These are phyloP conservation scores for Macrosiphum euphorbiae DNA, from an alignment of 2,888 invertebrate genomes.

Conservation along the genomic window DNA sequence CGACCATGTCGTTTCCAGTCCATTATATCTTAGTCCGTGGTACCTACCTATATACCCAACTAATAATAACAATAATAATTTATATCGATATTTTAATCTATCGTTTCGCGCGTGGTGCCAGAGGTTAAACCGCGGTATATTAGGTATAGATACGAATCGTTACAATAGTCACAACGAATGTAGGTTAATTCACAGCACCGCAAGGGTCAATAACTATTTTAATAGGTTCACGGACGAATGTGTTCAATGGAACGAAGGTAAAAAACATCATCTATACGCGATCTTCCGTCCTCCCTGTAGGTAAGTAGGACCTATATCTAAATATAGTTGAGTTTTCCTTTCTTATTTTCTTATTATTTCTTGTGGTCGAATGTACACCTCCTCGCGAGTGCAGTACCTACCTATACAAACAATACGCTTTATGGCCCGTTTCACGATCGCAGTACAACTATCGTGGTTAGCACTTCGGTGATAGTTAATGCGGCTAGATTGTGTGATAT, in stretches of 20 bases:
- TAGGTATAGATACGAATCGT: conserved; percentile 18
- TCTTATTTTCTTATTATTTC: neutral
- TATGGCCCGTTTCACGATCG: too few species aligned
- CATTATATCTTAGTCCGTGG: too few species aligned
- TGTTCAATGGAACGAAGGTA: conserved; percentile 47
- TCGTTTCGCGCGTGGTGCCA: neutral
- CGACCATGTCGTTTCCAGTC: too few species aligned
- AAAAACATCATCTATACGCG: neutral
- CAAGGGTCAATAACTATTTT: conserved; percentile 42
- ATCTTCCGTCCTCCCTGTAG: neutral
- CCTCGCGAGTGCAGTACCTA: too few species aligned
- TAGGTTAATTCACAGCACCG: conserved; percentile 58
- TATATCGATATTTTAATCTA: neutral
- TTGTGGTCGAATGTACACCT: neutral
- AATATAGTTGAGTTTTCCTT: neutral
- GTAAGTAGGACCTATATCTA: neutral
- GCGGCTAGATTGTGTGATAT: too few species aligned
- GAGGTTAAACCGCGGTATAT: conserved; percentile 28
- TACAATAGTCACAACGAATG: conserved; percentile 29
- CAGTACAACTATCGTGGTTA: too few species aligned
- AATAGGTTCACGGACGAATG: conserved; percentile 50
- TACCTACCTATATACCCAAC: too few species aligned
- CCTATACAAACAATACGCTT: too few species aligned
- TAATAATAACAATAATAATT: neutral
- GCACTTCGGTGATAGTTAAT: too few species aligned